Conservation (phyloP, 2,888 invertebrate genomes). For the Pollenia angustigena region DNA sequence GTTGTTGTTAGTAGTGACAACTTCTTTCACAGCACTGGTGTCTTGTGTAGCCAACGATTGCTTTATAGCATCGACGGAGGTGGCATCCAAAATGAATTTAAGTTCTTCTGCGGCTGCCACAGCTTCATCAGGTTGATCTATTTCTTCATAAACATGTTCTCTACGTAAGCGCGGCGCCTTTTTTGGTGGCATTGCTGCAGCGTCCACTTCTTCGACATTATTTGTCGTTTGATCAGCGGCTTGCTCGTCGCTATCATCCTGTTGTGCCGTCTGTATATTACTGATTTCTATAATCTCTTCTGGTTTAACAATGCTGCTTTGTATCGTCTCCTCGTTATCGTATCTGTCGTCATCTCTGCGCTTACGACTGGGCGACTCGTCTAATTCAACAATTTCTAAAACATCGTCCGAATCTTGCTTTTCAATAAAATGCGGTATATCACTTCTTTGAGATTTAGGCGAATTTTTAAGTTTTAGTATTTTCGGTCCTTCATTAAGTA, state of each 20-base stretch:
- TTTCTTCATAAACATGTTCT: slow-evolving; percentile 88
- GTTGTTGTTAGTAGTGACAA: slow-evolving; percentile 84
- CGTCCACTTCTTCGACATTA: slow-evolving; percentile 57
- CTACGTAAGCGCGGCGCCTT: slow-evolving; percentile 85
- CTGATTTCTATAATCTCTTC: slow-evolving; percentile 83
- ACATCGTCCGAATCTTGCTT: slow-evolving; percentile 84
- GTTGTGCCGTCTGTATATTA: slow-evolving; percentile 32
- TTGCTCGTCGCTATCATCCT: slow-evolving; percentile 75
- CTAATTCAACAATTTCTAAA: slow-evolving; percentile 83
- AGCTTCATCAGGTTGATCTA: slow-evolving; percentile 81
- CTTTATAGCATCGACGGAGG: slow-evolving; percentile 81
- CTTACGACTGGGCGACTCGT: slow-evolving; percentile 84
- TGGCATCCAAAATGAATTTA: slow-evolving; percentile 78
- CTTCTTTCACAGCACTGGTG: slow-evolving; percentile 85
- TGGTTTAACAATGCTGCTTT: slow-evolving; percentile 79
- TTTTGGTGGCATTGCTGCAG: slow-evolving; percentile 77
- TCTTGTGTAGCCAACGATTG: slow-evolving; percentile 82
- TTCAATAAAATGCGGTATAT: slow-evolving; percentile 84
- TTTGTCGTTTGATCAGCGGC: slow-evolving; percentile 42
- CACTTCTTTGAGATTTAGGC: slow-evolving; percentile 86
- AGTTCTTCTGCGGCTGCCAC: slow-evolving; percentile 70
- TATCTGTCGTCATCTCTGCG: slow-evolving; percentile 76
- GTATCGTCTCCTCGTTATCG: slow-evolving; percentile 63
- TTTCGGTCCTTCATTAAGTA: slow-evolving; percentile 85
- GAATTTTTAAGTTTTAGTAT: slow-evolving; percentile 87